phyloP scores from a whole-genome alignment of 2,888 invertebrate species.

The Cantharis rustica region DNA sequence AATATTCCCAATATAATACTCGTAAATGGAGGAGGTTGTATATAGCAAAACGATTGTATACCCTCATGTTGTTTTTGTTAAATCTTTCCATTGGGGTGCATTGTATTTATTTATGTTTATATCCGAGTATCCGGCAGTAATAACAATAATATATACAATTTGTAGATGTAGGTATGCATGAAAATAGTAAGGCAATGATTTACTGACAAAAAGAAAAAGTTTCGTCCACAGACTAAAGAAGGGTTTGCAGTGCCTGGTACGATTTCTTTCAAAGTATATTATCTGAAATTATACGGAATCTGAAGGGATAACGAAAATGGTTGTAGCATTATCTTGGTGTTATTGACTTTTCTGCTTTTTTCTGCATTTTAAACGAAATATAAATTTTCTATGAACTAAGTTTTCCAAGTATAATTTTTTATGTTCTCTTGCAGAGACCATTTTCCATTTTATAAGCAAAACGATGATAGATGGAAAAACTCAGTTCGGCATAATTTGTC shows the following conservation, averaged over 20 bases:
- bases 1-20: not conserved
- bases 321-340: not conserved
- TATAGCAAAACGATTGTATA: not conserved
- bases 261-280: slow-evolving; percentile 8
- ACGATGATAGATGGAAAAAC: slow-evolving; percentile 93
- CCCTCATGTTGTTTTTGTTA: not conserved
- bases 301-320: not conserved
- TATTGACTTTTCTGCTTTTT: not conserved
- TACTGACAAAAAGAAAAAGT: not conserved
- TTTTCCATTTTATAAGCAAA: slow-evolving; percentile 86
- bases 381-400: not conserved
- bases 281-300: slow-evolving; percentile 15
- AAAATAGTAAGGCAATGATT: not conserved
- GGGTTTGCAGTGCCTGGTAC: slow-evolving; percentile 21
- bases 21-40: not conserved
- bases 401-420: not conserved
- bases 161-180: not conserved
- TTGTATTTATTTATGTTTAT: not conserved
- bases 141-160: not conserved
- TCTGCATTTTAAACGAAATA: not conserved
- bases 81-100: not conserved
- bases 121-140: not conserved
- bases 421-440: slow-evolving; percentile 68
- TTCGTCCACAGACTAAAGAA: slow-evolving; percentile 7
- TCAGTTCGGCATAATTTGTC: slow-evolving; percentile 89